Evolutionary conservation across 2,797 vertebrate species (phyloP), one percentile per base, ranked within the genome.

Genomic region (Dryobates pubescens): DNA sequence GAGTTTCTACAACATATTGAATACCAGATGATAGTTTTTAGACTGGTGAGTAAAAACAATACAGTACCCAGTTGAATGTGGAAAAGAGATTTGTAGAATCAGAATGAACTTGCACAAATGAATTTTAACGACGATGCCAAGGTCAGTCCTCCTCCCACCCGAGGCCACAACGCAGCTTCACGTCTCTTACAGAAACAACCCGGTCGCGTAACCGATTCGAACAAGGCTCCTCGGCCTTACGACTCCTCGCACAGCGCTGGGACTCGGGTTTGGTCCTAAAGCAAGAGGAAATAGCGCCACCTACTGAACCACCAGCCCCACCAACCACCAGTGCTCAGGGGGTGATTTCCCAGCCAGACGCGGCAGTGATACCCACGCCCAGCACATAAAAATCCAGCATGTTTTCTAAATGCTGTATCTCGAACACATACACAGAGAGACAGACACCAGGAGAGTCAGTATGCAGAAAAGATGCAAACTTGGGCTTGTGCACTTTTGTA

Each of bases 241-340:
- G 1, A 32, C 22, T 63, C 53, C 57, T n/a, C 57, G 18, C 13
- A 7, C 24, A 4, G 3, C 24, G 30, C 86, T 58, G 70, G 89
- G 67, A 13, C n/a, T 43, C 22, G 3, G 49, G 16, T 32, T 72
- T 57, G 68, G n/a, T 90, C 51, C 82, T 61, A 59, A 87, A 84
- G 47, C 34, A 51, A 95, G 78, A 94, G 92, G 85, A 91, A 95
- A 96, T 88, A 68, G 79, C 79, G 92, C 92, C 90, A 94, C 62
- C 95, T 96, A 83, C 92, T 90, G 96, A 95, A 67, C 18, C 78
- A 23, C 7, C 64, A 45, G 49, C 68, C 90, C 80, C 61, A n/a
- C 49, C 84, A 72, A 16, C 38, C 9, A n/a, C 58, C 70, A 34
- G 32, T 1, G 72, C 57, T 30, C 36, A 38, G 4, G 51, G 34